Evolutionary conservation across 2,113 vertebrate genomes (phyloP), one percentile per base, ranked within the genome.

Genomic region (Petrocephalus zakoni): DNA sequence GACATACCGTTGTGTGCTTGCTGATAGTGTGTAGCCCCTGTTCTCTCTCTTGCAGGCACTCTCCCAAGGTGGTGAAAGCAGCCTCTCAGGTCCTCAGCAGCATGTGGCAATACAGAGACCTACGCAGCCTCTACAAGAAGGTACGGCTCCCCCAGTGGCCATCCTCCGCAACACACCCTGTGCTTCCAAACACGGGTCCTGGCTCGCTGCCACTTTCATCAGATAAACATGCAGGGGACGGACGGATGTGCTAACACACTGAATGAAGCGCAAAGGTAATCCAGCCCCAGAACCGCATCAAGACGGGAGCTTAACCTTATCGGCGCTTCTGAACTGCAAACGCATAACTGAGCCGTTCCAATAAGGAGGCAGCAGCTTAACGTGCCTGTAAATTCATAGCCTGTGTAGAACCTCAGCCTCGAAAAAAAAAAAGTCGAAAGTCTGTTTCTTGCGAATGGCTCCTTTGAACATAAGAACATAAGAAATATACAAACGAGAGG

Each of bases 61-160:
- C 98, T 91, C 97, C 98, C 0, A 99, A 99, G 95, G 98, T 99
- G 94, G 97, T 99, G 94, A 99, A 99, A 93, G 98, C 98, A 10
- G 98, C 98, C 88, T 99, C 98, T 93, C 98, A 99, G 95, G 98
- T 99, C 93, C 96, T 99, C 82, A 99, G 97, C 95, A 99, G 98
- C 93, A 99, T 99, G 98, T 99, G 98, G 98, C 98, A 99, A 93
- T 99, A 99, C 95, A 96, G 98, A 93, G 98, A 99, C 93, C 97
- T 99, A 90, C 97, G 98, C 94, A 99, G 97, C 95, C 97, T 99
- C 92, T 99, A 99, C 96, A 99, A 99, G 91, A 99, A 99, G 98
- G 98, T 99, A 96, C 11, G 10, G 29, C 51, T 37, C 84, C n/a
- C 52, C 81, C 1, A 1, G 29, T 15, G 72, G 72, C 13, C 13